These are phyloP conservation scores for Aphidoletes aphidimyza DNA, from an alignment of 2,888 invertebrate species.

Conservation along the genomic window DNA sequence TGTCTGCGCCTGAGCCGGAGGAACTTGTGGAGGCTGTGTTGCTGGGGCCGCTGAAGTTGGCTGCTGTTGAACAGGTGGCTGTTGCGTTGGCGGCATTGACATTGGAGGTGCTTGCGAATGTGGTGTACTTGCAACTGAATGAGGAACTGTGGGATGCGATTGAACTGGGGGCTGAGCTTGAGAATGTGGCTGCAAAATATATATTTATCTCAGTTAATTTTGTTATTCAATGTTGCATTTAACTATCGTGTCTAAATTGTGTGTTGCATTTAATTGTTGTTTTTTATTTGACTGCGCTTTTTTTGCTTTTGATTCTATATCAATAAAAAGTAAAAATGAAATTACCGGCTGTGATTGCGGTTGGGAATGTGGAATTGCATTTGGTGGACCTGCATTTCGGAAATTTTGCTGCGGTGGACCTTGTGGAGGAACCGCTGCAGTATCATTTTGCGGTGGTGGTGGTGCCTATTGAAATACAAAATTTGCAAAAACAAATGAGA, in stretches of 20 bases:
- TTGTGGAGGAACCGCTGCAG: constrained; percentile 60
- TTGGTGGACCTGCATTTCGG: constrained; percentile 55
- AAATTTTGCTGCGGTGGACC: constrained; percentile 62
- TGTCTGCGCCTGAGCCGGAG: constrained; percentile 72
- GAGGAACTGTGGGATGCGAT: not conserved
- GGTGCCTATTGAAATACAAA: not conserved
- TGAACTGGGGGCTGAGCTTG: not conserved
- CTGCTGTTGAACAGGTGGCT: constrained; percentile 56
- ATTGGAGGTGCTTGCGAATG: constrained; percentile 61
- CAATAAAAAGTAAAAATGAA: not conserved
- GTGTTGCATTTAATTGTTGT: no score
- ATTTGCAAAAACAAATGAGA: not conserved
- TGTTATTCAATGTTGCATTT: no score
- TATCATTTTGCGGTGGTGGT: not conserved
- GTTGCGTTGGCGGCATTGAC: constrained; percentile 63
- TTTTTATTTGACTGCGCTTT: no score
- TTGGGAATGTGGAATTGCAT: constrained; percentile 52
- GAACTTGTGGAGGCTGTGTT: constrained; percentile 57
- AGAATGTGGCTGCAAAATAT: not conserved
- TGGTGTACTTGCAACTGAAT: not conserved
- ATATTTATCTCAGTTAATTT: not conserved
- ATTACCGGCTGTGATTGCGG: not conserved
- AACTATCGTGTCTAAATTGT: no score
- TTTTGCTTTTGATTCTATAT: no score
- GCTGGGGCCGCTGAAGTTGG: not conserved